Conservation (phyloP, 2,797 vertebrate genomes). For the Phrynocephalus guinanensis region DNA sequence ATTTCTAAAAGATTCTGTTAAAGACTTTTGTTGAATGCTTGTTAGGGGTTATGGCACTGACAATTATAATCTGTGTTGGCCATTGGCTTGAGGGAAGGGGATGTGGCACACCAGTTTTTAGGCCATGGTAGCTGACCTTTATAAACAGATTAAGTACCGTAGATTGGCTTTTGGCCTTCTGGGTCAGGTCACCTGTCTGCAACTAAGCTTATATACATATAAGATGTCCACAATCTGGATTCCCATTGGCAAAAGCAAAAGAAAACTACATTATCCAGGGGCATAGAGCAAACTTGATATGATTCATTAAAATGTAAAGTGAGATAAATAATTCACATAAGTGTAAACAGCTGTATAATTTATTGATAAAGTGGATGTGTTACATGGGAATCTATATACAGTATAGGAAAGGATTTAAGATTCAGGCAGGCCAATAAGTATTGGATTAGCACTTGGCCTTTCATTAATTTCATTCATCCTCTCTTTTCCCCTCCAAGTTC, state of each 20-base stretch:
- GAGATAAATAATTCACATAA: constrained; percentile 15
- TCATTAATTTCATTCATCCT: background rate
- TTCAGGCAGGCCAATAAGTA: constrained; percentile 13
- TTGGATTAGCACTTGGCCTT: background rate
- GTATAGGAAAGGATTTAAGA: constrained; percentile 9
- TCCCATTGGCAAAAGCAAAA: background rate
- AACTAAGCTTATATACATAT: background rate
- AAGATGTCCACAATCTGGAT: background rate
- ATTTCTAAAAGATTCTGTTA: background rate
- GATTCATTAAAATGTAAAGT: constrained; percentile 8
- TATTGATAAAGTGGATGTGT: constrained; percentile 20
- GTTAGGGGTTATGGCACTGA: background rate
- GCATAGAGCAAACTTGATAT: background rate
- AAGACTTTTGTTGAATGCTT: background rate
- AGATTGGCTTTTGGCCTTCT: background rate
- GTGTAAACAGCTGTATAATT: constrained; percentile 16
- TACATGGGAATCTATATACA: constrained; percentile 17
- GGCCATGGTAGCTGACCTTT: no score
- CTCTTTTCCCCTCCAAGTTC: no score
- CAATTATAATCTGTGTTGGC: background rate
- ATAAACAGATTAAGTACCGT: background rate
- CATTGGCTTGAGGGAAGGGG: no score
- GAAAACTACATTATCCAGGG: background rate
- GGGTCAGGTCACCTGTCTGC: background rate
- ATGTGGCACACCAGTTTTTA: background rate